Evolutionary conservation across 2,888 invertebrate genomes (phyloP).

Genomic region (Chrysotoxum bicinctum): DNA sequence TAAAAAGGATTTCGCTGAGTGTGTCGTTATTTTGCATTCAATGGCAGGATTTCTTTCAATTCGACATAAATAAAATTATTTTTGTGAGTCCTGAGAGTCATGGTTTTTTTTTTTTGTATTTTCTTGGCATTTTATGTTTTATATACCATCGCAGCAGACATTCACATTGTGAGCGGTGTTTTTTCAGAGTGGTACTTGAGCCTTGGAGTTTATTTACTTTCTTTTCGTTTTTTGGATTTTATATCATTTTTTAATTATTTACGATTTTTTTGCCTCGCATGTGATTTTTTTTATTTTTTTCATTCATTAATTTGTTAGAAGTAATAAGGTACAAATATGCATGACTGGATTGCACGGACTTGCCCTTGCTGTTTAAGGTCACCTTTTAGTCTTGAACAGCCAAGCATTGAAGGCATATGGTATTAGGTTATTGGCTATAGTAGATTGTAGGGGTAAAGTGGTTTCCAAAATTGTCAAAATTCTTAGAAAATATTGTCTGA

Average conservation of each 20-base stretch:
- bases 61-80: conserved; percentile 71
- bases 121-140: conserved; percentile 31
- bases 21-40: conserved; percentile 71
- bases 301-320: background rate
- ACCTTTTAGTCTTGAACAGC: background rate
- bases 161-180: background rate
- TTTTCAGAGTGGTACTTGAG: conserved; percentile 27
- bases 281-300: conserved; percentile 21
- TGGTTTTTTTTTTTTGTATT: conserved; percentile 37
- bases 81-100: conserved; percentile 51
- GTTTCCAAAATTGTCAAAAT: too few species aligned
- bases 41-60: conserved; percentile 70
- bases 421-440: too few species aligned
- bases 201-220: background rate
- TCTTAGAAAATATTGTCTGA: too few species aligned
- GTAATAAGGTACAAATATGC: background rate
- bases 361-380: too few species aligned
- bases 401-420: too few species aligned
- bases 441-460: too few species aligned
- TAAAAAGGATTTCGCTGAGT: conserved; percentile 72
- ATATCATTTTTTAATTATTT: conserved; percentile 64
- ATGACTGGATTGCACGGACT: too few species aligned
- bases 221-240: conserved; percentile 26
- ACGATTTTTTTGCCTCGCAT: conserved; percentile 47
- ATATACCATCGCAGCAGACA: conserved; percentile 11